phyloP scores from a whole-genome alignment of 2,797 vertebrate genomes.

The Lophius americanus region DNA sequence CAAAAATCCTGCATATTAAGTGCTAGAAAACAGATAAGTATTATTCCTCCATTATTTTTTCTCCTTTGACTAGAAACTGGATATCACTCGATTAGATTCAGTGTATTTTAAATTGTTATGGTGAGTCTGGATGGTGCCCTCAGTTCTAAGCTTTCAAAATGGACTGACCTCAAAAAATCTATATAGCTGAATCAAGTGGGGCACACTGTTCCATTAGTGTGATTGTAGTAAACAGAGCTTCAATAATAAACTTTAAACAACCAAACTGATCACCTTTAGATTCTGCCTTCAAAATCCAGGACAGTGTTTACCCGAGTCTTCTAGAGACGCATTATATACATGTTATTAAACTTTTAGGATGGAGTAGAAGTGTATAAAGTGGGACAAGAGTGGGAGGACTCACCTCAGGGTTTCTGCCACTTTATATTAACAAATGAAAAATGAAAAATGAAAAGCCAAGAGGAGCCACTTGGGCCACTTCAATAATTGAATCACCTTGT shows the following conservation, averaged over 20 bases:
- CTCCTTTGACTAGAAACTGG: neutral
- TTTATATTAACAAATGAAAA: conserved; percentile 51
- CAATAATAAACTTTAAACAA: conserved; percentile 32
- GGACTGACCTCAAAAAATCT: conserved; percentile 62
- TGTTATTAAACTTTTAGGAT: conserved; percentile 34
- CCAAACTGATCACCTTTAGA: conserved; percentile 31
- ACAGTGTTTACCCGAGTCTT: conserved; percentile 43
- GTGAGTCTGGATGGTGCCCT: conserved; percentile 21
- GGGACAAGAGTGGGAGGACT: conserved; percentile 61
- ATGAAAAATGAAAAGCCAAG: conserved; percentile 18
- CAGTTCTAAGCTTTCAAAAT: conserved; percentile 48
- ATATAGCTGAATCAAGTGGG: conserved; percentile 40
- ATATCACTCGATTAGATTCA: conserved; percentile 9
- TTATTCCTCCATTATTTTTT: neutral
- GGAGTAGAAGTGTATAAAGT: conserved; percentile 44
- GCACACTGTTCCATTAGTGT: conserved; percentile 11
- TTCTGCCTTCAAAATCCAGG: conserved; percentile 37
- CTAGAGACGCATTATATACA: conserved; percentile 33
- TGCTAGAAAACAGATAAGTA: neutral
- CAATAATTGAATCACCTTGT: conserved; percentile 11
- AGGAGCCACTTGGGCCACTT: conserved; percentile 20
- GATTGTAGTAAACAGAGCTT: conserved; percentile 15
- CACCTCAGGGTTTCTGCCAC: conserved; percentile 51
- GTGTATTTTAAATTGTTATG: conserved; percentile 23
- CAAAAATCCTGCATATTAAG: neutral